Percentiles rank a stretch among this genome's conserved stretches.
Evolutionary conservation across 2,888 invertebrate genomes (phyloP).

Genomic region (Celastrina argiolus): DNA sequence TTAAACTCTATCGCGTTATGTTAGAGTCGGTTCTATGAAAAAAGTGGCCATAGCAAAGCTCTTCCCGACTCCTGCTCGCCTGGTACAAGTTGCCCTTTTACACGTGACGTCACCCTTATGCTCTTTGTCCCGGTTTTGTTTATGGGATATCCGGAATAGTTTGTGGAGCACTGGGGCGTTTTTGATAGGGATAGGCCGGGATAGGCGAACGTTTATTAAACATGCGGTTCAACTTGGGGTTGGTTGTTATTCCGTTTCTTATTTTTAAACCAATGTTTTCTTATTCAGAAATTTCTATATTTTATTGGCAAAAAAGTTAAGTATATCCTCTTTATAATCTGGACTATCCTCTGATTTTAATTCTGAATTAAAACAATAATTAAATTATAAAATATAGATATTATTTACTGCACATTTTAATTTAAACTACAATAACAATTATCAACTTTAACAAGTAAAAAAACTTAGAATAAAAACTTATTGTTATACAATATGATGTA

Average conservation of each 20-base stretch:
- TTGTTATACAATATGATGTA: too few relatives aligned
- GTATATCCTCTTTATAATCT: too few relatives aligned
- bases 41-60: conserved; percentile 30
- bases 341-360: too few relatives aligned
- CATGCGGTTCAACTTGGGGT: not conserved
- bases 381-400: too few relatives aligned
- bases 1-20: conserved; percentile 18
- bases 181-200: not conserved
- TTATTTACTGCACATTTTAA: too few relatives aligned
- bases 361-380: too few relatives aligned
- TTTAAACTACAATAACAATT: too few relatives aligned
- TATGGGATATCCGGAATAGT: not conserved
- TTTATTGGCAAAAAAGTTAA: too few relatives aligned
- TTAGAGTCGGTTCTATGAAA: not conserved
- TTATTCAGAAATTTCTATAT: too few relatives aligned
- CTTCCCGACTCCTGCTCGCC: conserved; percentile 44
- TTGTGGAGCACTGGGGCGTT: conserved; percentile 3
- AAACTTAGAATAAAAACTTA: too few relatives aligned
- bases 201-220: not conserved
- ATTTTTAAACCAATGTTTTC: not conserved
- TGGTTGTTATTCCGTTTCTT: not conserved
- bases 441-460: too few relatives aligned
- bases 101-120: conserved; percentile 61
- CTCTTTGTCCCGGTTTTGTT: conserved; percentile 30
- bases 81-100: conserved; percentile 60